Conservation (phyloP, 1,140 invertebrate genomes). For the Diuraphis noxia region DNA sequence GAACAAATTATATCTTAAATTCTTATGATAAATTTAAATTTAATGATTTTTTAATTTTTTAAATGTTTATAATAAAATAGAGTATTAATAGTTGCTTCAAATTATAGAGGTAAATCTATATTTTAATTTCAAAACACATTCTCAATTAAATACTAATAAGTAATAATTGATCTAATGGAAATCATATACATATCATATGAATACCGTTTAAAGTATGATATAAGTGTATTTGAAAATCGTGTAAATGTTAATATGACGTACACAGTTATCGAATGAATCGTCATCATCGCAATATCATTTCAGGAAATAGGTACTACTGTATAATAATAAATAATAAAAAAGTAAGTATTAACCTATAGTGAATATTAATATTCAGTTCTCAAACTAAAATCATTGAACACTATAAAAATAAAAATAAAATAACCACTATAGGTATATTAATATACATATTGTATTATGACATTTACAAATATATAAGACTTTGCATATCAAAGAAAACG, state of each 20-base stretch:
- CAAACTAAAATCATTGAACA: background rate
- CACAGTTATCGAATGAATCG: background rate
- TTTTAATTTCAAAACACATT: background rate
- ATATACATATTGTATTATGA: background rate
- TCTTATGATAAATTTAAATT: no score
- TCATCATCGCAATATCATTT: background rate
- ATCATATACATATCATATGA: background rate
- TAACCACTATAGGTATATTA: background rate
- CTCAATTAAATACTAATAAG: background rate
- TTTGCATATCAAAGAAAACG: constrained; percentile 17
- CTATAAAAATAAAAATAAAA: background rate
- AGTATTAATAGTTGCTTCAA: background rate
- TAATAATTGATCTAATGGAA: background rate
- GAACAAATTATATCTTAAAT: background rate
- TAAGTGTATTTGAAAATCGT: background rate
- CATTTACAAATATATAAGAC: background rate
- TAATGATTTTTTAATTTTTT: no score
- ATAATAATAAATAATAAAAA: background rate
- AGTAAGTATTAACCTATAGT: background rate
- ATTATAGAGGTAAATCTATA: background rate
- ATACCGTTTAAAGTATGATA: background rate
- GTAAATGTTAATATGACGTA: background rate
- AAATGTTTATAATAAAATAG: no score
- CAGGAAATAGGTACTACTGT: background rate
- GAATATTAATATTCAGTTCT: background rate